Base-by-base conservation (phyloP, 2,797 vertebrate species). In the Pantherophis vulpinus region DNA sequence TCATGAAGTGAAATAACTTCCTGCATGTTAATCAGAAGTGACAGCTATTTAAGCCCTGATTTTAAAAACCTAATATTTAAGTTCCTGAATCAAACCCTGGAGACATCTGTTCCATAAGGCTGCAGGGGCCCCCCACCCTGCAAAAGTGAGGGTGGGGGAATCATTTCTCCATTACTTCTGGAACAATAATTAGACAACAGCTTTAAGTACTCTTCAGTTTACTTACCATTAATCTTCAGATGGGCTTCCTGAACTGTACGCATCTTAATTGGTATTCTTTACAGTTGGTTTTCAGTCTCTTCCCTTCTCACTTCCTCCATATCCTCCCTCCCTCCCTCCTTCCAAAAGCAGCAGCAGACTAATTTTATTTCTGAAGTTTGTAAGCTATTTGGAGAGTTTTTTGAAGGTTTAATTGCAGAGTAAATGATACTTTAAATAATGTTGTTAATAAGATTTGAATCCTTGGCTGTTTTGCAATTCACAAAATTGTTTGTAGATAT, bases 1-100 rank as follows among this genome's bases (percentile, higher is more conserved):
- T 93, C 92, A 93, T 66, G 1, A 94, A 90, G 91, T 94, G 61
- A 93, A 96, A 93, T 91, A 83, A 87, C 61, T 90, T 90, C 42
- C 32, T 37, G 14, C 1, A 55, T 95, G 91, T 59, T 94, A 95
- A 83, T 86, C 88, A 58, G 55, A 88, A n/a, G 93, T 7, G 94
- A 92, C 91, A 94, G 63, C 61, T 70, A 90, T 87, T 37, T 70
- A 51, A 55, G 93, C 23, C 89, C 86, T 5, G 11, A 70, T 90
- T 79, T 55, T 1, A 79, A 61, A 88, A 54, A 83, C 27, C 87
- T 51, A n/a, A n/a, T 90, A 89, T 88, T 88, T 61, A 5, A 3
- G 90, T 51, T n/a, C 8, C 4, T 27, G 55, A 91, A 51, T 42
- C 90, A 6, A 1, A 25, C 61, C 61, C 11, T 0, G 0, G 74